Conservation (phyloP, 2,888 invertebrate species). For the Lapara coniferarum region DNA sequence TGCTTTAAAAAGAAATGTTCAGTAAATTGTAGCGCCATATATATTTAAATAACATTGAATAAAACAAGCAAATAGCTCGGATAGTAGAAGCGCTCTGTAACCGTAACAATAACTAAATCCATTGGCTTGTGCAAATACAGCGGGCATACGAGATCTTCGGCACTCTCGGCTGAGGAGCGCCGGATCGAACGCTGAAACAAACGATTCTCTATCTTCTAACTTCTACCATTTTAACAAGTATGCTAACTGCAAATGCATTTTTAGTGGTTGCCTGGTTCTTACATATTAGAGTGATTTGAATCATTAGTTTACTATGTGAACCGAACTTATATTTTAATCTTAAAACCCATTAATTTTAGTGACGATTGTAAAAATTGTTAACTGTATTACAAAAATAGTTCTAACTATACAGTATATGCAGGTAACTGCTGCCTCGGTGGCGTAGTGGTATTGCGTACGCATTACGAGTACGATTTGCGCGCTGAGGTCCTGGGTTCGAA, state of each 20-base stretch:
- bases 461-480: too few species aligned
- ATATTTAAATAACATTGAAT: neutral
- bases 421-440: too few species aligned
- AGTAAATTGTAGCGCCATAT: neutral
- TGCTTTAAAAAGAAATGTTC: neutral
- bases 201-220: conserved; percentile 14
- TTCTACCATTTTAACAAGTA: neutral
- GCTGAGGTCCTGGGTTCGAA: too few species aligned
- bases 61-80: neutral
- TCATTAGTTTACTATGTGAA: neutral
- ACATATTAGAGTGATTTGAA: neutral
- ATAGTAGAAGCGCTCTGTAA: neutral
- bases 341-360: too few species aligned
- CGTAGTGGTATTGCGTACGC: too few species aligned
- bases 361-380: too few species aligned
- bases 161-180: neutral
- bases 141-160: conserved; percentile 6
- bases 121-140: conserved; percentile 16
- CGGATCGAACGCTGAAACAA: conserved; percentile 6
- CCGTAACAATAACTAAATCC: conserved; percentile 18
- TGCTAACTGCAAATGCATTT: conserved; percentile 11
- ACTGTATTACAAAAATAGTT: too few species aligned
- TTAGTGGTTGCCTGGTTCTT: neutral
- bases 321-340: neutral
- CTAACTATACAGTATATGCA: too few species aligned